Evolutionary conservation across 2,888 invertebrate species (phyloP), one percentile per base, ranked within the genome.

Genomic region (Dichetophora obliterata): DNA sequence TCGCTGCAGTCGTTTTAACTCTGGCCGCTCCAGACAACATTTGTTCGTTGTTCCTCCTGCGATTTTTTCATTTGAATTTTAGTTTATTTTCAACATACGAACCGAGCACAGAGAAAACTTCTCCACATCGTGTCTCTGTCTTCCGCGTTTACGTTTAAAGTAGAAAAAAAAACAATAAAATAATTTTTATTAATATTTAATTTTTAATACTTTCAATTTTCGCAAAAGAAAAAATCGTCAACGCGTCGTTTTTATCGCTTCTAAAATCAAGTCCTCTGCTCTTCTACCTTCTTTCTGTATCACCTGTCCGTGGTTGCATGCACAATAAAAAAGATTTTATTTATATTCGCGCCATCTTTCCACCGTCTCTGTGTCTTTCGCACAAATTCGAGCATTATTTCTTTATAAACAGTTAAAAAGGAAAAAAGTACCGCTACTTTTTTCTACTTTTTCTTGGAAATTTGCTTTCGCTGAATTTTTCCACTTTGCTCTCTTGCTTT

Each of bases 381-480:
- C 6, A 11, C 57, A 9, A n/a, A n/a, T 11, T 50, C 50, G 24
- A 22, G 48, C 68, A 24, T 22, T 68, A 48, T 11, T 43, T 27
- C 43, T 24, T 48, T 24, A 43, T 50, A 22, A 50, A 48, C 19
- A 48, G 57, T 14, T 27, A 59, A 27, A 24, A 22, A 27, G 9
- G 57, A 24, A 24, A 22, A 59, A 59, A 22, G 72, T 72, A 76
- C 74, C 77, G 61, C 79, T 77, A 75, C 76, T 77, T 79, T 82
- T 31, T 75, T 76, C 75, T 65, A 16, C 19, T 37, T 73, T 70
- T 27, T 52, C 34, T 70, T 34, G 57, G 57, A 70, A 70, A 70
- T 52, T 52, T 57, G 54, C 70, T 70, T 70, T 70, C 66, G 66
- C 66, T 66, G 66, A 52, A 43, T 70, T 70, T 70, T 68, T 52